Evolutionary conservation across 2,797 vertebrate species (phyloP).

Genomic region (Myotis planiceps): DNA sequence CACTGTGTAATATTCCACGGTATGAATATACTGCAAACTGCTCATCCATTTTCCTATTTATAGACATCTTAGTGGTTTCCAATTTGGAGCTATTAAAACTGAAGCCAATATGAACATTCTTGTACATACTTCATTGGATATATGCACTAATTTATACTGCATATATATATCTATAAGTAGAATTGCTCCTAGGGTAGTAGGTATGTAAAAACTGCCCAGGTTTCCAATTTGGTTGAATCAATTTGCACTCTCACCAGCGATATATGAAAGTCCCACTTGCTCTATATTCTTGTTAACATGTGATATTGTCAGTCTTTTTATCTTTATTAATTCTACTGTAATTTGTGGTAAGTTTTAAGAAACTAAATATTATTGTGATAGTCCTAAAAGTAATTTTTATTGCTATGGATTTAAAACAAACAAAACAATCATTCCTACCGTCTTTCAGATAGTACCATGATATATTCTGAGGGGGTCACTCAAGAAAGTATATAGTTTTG

Average conservation of each 20-base stretch:
- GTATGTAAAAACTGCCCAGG: background rate
- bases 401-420: background rate
- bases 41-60: background rate
- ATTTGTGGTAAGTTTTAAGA: constrained; percentile 6
- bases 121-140: background rate
- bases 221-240: background rate
- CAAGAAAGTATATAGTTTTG: constrained; percentile 20
- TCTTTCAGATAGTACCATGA: background rate
- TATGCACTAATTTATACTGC: background rate
- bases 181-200: background rate
- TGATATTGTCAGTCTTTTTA: background rate
- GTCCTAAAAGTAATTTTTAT: background rate
- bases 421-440: background rate
- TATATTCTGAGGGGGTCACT: background rate
- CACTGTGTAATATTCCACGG: background rate
- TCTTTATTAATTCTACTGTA: background rate
- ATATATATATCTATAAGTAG: background rate
- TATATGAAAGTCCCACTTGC: background rate
- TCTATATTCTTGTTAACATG: background rate
- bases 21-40: background rate
- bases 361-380: background rate
- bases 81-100: background rate
- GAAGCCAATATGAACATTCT: background rate
- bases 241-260: background rate
- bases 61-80: background rate